Conservation (phyloP, 1,140 invertebrate species). For the Papilio xuthus region DNA sequence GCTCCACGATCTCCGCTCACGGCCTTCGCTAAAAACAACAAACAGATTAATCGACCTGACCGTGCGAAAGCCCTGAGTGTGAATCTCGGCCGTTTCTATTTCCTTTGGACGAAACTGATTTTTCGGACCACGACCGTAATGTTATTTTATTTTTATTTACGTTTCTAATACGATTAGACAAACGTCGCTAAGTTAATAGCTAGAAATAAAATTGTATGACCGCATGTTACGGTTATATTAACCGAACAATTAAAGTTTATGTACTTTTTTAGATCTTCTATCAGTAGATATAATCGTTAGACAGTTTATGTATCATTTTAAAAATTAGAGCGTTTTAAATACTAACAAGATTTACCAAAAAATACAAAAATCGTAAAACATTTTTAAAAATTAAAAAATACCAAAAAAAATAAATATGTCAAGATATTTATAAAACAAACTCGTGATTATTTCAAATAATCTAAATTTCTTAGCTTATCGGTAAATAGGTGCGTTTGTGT, state of each 20-base stretch:
- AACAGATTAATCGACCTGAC: slow-evolving; percentile 78
- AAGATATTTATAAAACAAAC: not conserved
- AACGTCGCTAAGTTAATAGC: slow-evolving; percentile 69
- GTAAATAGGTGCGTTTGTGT: not conserved
- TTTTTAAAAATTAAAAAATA: not conserved
- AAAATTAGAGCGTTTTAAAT: not conserved
- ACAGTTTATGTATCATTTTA: slow-evolving; percentile 54
- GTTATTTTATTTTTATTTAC: slow-evolving; percentile 66
- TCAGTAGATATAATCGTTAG: slow-evolving; percentile 55
- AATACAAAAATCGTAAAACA: not conserved
- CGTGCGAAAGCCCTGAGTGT: slow-evolving; percentile 64
- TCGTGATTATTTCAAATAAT: not conserved
- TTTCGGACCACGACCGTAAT: slow-evolving; percentile 58
- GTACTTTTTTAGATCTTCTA: slow-evolving; percentile 55
- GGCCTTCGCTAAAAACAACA: slow-evolving; percentile 78
- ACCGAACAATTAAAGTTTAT: slow-evolving; percentile 69
- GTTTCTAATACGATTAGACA: slow-evolving; percentile 73
- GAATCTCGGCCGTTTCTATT: slow-evolving; percentile 59
- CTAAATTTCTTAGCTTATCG: not conserved
- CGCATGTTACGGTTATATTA: slow-evolving; percentile 77
- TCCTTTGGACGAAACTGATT: slow-evolving; percentile 50
- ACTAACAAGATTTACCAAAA: not conserved
- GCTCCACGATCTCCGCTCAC: slow-evolving; percentile 71
- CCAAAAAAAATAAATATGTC: not conserved
- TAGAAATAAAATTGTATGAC: slow-evolving; percentile 79